phyloP scores from a whole-genome alignment of 1,140 invertebrate genomes.

The Drosophila yakuba region DNA sequence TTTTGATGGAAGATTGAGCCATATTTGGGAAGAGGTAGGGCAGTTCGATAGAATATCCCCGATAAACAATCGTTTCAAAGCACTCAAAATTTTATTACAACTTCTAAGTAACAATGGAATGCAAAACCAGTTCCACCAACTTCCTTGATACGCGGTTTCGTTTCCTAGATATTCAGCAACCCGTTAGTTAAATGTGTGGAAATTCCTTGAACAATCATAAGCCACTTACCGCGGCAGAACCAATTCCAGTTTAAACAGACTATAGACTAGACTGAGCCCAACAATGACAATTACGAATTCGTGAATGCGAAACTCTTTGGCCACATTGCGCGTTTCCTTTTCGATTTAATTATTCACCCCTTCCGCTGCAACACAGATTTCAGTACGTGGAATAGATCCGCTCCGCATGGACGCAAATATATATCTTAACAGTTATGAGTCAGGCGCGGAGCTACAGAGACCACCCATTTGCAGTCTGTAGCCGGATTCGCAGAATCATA shows the following conservation, averaged over 20 bases:
- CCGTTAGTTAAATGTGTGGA: slow-evolving; percentile 47
- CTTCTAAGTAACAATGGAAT: neutral
- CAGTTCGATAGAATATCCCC: neutral
- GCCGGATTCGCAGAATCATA: slow-evolving; percentile 44
- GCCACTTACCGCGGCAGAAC: slow-evolving; percentile 9
- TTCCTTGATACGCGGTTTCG: slow-evolving; percentile 39
- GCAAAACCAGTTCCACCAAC: slow-evolving; percentile 14
- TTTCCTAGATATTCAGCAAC: slow-evolving; percentile 28
- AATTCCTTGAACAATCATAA: slow-evolving; percentile 22
- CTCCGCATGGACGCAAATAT: slow-evolving; percentile 12
- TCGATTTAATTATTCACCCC: slow-evolving; percentile 68
- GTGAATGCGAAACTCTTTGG: slow-evolving; percentile 57
- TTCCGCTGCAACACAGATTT: slow-evolving; percentile 38
- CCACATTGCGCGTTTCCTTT: slow-evolving; percentile 68
- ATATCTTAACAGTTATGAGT: slow-evolving; percentile 27
- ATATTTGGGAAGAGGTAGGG: slow-evolving; percentile 23
- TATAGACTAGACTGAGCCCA: slow-evolving; percentile 12
- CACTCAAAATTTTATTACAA: neutral
- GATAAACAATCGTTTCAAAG: neutral
- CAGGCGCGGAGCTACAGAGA: slow-evolving; percentile 39
- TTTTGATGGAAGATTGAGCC: slow-evolving; percentile 41
- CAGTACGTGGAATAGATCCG: slow-evolving; percentile 46
- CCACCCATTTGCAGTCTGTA: slow-evolving; percentile 44
- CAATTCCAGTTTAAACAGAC: slow-evolving; percentile 11
- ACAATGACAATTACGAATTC: slow-evolving; percentile 68